Conservation (phyloP, 1,140 invertebrate species). For the Portunus trituberculatus region DNA sequence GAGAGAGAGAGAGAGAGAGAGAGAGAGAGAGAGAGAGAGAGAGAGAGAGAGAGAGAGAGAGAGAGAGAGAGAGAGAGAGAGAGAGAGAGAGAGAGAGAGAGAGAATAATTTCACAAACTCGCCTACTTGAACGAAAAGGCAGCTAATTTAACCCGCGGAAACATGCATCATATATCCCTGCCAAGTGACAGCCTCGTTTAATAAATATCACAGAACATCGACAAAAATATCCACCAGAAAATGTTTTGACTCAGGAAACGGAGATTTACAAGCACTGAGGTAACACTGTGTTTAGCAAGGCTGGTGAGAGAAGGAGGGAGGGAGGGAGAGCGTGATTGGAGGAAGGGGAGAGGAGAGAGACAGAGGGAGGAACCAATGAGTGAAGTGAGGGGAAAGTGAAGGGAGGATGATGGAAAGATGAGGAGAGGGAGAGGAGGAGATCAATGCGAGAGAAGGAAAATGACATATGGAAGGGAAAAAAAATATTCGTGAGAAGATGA, state of each 20-base stretch:
- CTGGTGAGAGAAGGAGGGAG: not conserved
- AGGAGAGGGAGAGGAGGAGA: too few species aligned
- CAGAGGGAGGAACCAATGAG: too few species aligned
- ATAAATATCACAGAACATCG: not conserved
- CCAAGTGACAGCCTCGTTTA: not conserved
- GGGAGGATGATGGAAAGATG: too few species aligned
- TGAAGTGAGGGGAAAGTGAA: too few species aligned
- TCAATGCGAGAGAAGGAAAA: too few species aligned
- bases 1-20: too few species aligned
- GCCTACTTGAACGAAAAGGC: not conserved
- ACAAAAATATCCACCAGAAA: not conserved
- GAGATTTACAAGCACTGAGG: not conserved
- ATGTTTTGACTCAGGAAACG: not conserved
- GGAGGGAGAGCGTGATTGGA: not conserved
- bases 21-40: not conserved
- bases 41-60: too few species aligned
- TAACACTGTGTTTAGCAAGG: slow-evolving; percentile 11
- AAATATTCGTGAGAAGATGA: too few species aligned
- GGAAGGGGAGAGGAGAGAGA: too few species aligned
- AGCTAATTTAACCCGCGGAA: not conserved
- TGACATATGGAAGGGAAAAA: too few species aligned
- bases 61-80: not conserved
- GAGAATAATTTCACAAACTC: not conserved
- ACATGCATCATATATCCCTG: not conserved
- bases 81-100: not conserved